phyloP scores from a whole-genome alignment of 2,888 invertebrate genomes.

The Argyra leucocephala region DNA sequence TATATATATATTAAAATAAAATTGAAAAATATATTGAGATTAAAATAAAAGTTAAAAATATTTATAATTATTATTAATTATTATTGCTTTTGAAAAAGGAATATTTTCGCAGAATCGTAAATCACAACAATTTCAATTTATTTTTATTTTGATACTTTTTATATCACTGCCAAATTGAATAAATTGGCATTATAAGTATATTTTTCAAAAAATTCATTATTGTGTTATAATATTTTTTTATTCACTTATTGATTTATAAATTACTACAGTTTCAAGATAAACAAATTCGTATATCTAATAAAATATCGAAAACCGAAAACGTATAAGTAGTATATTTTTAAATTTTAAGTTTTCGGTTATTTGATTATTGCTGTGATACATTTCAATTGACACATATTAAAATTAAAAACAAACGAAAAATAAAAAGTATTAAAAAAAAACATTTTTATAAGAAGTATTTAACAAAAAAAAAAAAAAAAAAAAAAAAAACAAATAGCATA shows the following conservation, averaged over 20 bases:
- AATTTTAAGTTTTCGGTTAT: slow-evolving; percentile 18
- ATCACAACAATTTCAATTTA: not conserved
- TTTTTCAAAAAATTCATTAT: not conserved
- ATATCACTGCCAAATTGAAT: not conserved
- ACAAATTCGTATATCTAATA: not conserved
- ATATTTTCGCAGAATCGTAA: not conserved
- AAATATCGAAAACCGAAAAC: slow-evolving; percentile 9
- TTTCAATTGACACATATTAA: slow-evolving; percentile 33
- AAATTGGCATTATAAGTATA: not conserved
- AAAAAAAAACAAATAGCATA: too few relatives aligned
- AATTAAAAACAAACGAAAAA: not conserved
- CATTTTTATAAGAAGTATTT: not conserved
- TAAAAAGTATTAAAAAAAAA: not conserved
- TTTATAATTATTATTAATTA: not conserved
- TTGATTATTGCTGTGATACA: slow-evolving; percentile 41
- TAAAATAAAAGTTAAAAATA: not conserved
- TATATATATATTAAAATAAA: not conserved
- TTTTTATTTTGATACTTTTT: not conserved
- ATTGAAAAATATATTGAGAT: not conserved
- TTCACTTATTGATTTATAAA: not conserved
- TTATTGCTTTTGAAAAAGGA: not conserved
- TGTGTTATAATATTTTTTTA: not conserved
- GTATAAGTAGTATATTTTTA: slow-evolving; percentile 7
- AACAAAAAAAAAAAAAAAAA: too few relatives aligned
- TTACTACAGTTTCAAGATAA: not conserved